A percentile compares a stretch with the other conserved stretches of the same genome.
phyloP scores from a whole-genome alignment of 2,888 invertebrate species.

The Calameuta idolon region DNA sequence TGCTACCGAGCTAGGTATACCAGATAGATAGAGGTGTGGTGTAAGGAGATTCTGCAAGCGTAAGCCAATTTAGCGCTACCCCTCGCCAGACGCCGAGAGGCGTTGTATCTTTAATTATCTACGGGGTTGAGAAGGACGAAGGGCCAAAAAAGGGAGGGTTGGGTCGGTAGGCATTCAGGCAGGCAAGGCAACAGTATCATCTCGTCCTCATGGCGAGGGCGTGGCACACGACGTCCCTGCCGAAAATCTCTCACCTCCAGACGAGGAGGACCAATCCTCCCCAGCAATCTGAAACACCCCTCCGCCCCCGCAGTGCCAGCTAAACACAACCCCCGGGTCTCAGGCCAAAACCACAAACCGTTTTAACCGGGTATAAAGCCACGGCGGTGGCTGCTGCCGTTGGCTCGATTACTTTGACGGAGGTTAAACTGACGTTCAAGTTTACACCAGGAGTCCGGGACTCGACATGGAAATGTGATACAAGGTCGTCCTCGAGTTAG shows the following conservation, averaged over 20 bases:
- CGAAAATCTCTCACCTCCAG: constrained; percentile 43
- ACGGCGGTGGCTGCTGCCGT: not conserved
- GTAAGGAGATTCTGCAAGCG: constrained; percentile 46
- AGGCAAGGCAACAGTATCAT: constrained; percentile 46
- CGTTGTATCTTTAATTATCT: constrained; percentile 64
- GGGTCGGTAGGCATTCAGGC: constrained; percentile 1
- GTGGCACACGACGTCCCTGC: constrained; percentile 44
- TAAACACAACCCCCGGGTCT: not conserved
- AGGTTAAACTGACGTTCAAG: constrained; percentile 15
- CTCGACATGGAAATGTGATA: constrained; percentile 32
- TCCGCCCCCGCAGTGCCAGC: not conserved
- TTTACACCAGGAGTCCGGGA: not conserved
- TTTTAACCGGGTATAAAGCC: constrained; percentile 1
- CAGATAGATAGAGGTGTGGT: not conserved
- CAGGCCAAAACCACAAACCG: constrained; percentile 28
- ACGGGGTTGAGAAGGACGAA: constrained; percentile 28
- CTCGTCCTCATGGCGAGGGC: constrained; percentile 56
- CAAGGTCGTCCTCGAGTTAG: constrained; percentile 38
- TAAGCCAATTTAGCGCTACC: constrained; percentile 54
- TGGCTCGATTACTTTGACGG: not conserved
- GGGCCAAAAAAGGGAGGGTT: not conserved
- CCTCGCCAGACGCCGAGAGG: constrained; percentile 31
- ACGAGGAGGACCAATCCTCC: constrained; percentile 10
- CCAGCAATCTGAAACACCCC: constrained; percentile 20
- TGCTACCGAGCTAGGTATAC: not conserved